Percentiles rank a stretch among this genome's conserved stretches.
phyloP scores from a whole-genome alignment of 2,888 invertebrate genomes.

The Eremobia ochroleuca region DNA sequence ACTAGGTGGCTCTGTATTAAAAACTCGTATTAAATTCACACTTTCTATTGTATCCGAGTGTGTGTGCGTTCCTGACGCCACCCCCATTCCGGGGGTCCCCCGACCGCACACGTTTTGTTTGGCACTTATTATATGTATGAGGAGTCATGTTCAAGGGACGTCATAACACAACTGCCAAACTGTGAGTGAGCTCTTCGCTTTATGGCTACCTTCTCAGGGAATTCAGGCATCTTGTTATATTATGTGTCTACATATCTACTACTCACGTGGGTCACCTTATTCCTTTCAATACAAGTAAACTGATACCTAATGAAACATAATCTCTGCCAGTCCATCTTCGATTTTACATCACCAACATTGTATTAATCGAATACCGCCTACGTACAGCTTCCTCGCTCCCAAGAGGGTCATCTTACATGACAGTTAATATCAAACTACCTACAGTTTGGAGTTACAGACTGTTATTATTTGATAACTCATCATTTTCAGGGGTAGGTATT shows the following conservation, averaged over 20 bases:
- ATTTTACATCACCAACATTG: background rate
- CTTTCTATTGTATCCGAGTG: too few species aligned
- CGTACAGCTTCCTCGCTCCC: conserved; percentile 6
- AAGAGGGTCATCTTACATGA: conserved; percentile 10
- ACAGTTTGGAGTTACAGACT: background rate
- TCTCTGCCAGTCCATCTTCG: background rate
- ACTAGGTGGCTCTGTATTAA: too few species aligned
- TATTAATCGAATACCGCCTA: background rate
- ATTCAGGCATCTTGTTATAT: background rate
- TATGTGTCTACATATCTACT: background rate
- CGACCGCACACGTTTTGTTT: too few species aligned
- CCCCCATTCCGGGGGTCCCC: too few species aligned
- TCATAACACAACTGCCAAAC: too few species aligned
- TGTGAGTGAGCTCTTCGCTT: too few species aligned
- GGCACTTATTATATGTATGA: too few species aligned
- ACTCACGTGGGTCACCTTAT: background rate
- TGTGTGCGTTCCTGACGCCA: too few species aligned
- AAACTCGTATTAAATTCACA: too few species aligned
- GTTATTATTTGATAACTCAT: conserved; percentile 28
- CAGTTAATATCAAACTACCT: conserved; percentile 7
- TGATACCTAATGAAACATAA: background rate
- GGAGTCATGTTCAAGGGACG: too few species aligned
- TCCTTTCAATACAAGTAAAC: background rate
- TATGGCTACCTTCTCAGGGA: background rate
- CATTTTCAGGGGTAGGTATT: too few species aligned